Conservation (phyloP, 2,113 vertebrate genomes). For the Vombatus ursinus region DNA sequence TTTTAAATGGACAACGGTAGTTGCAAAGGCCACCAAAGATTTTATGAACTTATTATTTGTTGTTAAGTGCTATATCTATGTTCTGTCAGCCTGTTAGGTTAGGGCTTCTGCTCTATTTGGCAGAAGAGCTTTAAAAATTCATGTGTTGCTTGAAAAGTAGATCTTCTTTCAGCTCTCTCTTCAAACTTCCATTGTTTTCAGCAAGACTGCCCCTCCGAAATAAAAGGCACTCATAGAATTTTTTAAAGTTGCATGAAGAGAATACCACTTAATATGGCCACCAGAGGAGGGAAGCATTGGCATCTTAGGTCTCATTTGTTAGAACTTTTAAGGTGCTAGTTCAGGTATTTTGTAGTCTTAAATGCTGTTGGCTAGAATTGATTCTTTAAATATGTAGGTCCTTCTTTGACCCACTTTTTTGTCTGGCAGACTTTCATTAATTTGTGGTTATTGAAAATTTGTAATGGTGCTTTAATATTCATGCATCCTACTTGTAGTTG, state of each 20-base stretch:
- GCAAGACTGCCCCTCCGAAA: constrained; percentile 34
- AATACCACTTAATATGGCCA: constrained; percentile 2
- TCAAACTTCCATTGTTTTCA: constrained; percentile 45
- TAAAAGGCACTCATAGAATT: neutral
- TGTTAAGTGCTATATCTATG: neutral
- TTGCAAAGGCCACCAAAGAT: neutral
- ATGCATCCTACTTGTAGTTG: constrained; percentile 29
- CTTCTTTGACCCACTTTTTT: constrained; percentile 51
- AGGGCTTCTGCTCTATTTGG: constrained; percentile 33
- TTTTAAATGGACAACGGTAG: constrained; percentile 21
- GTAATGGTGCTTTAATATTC: constrained; percentile 62
- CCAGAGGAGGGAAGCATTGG: neutral
- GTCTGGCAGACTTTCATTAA: constrained; percentile 36
- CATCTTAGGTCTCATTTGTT: neutral
- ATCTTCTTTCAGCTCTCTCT: constrained; percentile 54
- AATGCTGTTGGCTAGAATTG: constrained; percentile 17
- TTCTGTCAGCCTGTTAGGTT: constrained; percentile 24
- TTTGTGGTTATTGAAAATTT: constrained; percentile 55
- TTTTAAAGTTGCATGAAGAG: constrained; percentile 30
- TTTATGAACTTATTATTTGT: neutral
- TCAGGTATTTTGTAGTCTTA: constrained; percentile 37
- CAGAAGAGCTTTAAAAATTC: constrained; percentile 55
- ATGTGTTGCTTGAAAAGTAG: constrained; percentile 50
- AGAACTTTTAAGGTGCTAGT: neutral
- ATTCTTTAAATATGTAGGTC: constrained; percentile 34